Conservation (phyloP, 2,113 vertebrate genomes). For the Xenus cinereus region DNA sequence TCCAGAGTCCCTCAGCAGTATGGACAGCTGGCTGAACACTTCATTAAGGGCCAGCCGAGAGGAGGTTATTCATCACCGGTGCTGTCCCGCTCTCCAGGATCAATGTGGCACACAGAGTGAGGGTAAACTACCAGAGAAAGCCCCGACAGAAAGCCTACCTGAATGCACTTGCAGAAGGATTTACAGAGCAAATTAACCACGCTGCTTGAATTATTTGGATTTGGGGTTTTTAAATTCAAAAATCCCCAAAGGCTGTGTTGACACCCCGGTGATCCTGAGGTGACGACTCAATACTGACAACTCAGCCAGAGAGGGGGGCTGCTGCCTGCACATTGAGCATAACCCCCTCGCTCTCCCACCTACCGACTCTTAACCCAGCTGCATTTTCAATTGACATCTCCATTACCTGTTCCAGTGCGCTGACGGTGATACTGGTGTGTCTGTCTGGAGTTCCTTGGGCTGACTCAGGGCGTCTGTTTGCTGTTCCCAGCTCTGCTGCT, state of each 20-base stretch:
- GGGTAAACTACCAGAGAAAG: neutral
- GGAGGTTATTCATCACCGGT: neutral
- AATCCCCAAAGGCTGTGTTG: neutral
- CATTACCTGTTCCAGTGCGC: neutral
- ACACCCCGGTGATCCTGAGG: neutral
- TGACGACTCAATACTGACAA: neutral
- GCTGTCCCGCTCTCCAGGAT: neutral
- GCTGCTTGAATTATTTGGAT: neutral
- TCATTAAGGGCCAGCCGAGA: neutral
- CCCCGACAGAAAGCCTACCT: neutral
- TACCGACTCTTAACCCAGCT: neutral
- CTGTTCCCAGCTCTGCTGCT: neutral
- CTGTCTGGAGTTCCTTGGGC: neutral
- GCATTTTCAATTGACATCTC: neutral
- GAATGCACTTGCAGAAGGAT: neutral
- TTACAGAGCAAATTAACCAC: neutral
- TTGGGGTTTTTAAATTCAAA: neutral
- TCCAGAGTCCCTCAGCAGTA: neutral
- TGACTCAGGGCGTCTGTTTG: neutral
- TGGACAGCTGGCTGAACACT: neutral
- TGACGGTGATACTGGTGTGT: neutral
- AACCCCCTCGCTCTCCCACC: neutral
- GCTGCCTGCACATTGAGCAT: neutral
- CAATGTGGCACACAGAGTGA: neutral
- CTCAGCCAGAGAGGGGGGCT: neutral